Percentiles rank a stretch among this genome's conserved stretches.
Conservation (phyloP, 1,140 invertebrate genomes). For the Hesperophylax magnus region DNA sequence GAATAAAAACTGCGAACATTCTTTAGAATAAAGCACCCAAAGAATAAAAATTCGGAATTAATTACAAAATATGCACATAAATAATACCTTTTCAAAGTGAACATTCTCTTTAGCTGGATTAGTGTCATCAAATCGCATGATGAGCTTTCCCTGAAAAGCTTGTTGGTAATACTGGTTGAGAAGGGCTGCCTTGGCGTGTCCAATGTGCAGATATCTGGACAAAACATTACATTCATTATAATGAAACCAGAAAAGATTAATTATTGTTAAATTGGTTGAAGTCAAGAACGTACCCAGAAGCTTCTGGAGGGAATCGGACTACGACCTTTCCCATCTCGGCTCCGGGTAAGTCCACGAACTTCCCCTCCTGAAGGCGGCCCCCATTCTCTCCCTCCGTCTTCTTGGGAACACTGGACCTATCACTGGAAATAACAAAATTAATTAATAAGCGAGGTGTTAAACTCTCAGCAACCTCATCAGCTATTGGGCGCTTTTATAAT, state of each 20-base stretch:
- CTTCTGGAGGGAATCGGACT: conserved; percentile 98
- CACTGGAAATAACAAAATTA: conserved; percentile 19
- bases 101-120: conserved; percentile 99
- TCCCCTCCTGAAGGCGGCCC: conserved; percentile 85
- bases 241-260: neutral
- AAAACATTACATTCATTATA: conserved; percentile 56
- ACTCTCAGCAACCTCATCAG: too few relatives aligned
- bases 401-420: conserved; percentile 39
- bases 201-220: conserved; percentile 93
- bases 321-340: conserved; percentile 97
- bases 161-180: conserved; percentile 98
- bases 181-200: conserved; percentile 98
- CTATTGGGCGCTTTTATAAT: too few relatives aligned
- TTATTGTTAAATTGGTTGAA: too few relatives aligned
- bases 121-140: conserved; percentile 99
- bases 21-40: too few relatives aligned
- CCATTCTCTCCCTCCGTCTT: conserved; percentile 57
- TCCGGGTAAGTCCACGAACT: conserved; percentile 96
- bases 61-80: too few relatives aligned
- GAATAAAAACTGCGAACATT: too few relatives aligned
- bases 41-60: too few relatives aligned
- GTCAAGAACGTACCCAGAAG: conserved; percentile 81
- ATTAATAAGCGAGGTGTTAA: too few relatives aligned
- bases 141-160: conserved; percentile 93
- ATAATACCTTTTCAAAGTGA: conserved; percentile 92